phyloP scores from a whole-genome alignment of 2,797 vertebrate species.

The Eidolon dupreanum region DNA sequence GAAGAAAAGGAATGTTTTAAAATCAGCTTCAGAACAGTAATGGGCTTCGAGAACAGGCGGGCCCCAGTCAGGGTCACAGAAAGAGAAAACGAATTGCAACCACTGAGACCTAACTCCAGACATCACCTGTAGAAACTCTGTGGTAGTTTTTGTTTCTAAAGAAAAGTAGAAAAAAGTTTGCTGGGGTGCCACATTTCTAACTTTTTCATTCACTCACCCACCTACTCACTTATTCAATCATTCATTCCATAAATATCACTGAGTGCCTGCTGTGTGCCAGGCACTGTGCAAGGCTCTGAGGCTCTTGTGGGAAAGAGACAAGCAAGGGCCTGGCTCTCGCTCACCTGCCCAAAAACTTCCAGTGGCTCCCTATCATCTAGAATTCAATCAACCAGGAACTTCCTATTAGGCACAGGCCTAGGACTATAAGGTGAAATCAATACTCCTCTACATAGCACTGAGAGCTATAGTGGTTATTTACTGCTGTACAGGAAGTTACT shows the following conservation, averaged over 20 bases:
- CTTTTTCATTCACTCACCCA: neutral
- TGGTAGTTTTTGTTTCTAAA: constrained; percentile 25
- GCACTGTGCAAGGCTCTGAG: neutral
- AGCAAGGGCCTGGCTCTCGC: neutral
- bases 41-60: constrained; percentile 42
- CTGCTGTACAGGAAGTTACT: neutral
- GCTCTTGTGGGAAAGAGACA: neutral
- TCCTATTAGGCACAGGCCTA: neutral
- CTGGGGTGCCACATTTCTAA: neutral
- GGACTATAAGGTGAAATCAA: neutral
- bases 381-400: neutral
- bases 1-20: constrained; percentile 62
- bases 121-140: neutral
- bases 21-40: constrained; percentile 53
- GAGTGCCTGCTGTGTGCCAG: neutral
- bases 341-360: neutral
- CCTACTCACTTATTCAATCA: neutral
- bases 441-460: neutral
- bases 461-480: neutral
- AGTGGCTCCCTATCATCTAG: neutral
- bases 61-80: constrained; percentile 41
- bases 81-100: neutral
- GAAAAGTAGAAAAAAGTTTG: constrained; percentile 39
- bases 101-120: neutral
- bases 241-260: neutral